A percentile compares a stretch with the other conserved stretches of the same genome.
Evolutionary conservation across 2,888 invertebrate genomes (phyloP).

Genomic region (Aromia moschata): DNA sequence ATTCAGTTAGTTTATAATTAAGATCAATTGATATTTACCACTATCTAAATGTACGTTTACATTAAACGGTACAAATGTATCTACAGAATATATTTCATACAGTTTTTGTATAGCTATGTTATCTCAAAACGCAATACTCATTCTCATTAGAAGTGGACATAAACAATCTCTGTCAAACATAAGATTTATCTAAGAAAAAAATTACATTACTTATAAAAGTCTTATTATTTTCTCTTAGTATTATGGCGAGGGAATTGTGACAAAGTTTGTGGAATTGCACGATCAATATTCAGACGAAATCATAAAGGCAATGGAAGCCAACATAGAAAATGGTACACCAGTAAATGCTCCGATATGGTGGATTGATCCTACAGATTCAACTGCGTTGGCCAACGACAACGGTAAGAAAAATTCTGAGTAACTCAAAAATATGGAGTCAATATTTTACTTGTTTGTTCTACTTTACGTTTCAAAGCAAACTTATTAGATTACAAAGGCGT

Average conservation of each 20-base stretch:
- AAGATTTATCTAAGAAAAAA: background rate
- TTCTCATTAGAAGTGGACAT: background rate
- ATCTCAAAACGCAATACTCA: background rate
- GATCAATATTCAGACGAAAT: conserved; percentile 70
- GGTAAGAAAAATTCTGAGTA: conserved; percentile 62
- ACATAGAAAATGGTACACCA: conserved; percentile 72
- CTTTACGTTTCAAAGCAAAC: no score
- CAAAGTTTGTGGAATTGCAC: conserved; percentile 73
- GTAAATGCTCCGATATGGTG: conserved; percentile 89
- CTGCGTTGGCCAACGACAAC: conserved; percentile 69
- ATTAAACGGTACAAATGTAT: background rate
- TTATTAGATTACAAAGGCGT: no score
- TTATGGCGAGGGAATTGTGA: conserved; percentile 71
- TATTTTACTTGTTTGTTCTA: no score
- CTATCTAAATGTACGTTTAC: no score
- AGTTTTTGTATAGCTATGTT: no score
- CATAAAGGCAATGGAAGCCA: conserved; percentile 69
- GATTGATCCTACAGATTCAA: conserved; percentile 74
- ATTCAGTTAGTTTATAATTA: no score
- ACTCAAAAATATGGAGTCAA: no score
- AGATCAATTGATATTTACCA: no score
- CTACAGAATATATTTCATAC: background rate
- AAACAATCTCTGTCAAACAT: background rate
- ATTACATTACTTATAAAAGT: no score
- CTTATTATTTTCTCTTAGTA: conserved; percentile 49